A percentile compares a stretch with the other conserved stretches of the same genome.
phyloP scores from a whole-genome alignment of 2,113 vertebrate genomes.

The Crotophaga sulcirostris region DNA sequence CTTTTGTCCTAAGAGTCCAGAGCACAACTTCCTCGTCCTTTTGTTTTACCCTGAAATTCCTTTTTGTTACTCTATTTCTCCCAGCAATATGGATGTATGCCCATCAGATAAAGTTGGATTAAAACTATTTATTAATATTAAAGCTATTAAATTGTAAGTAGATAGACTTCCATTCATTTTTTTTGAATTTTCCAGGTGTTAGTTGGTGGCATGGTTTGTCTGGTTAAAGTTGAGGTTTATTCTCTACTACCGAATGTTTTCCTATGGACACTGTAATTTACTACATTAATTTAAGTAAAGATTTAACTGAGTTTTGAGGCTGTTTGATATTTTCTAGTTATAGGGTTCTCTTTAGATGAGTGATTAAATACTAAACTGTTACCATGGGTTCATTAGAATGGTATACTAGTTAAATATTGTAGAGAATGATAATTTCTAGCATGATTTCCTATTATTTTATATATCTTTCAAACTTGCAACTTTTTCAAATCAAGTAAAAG shows the following conservation, averaged over 20 bases:
- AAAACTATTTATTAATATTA: not conserved
- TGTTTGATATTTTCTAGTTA: not conserved
- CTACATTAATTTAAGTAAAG: not conserved
- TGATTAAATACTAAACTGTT: not conserved
- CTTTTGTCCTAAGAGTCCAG: not conserved
- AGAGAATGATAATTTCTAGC: not conserved
- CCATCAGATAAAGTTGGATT: not conserved
- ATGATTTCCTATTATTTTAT: not conserved
- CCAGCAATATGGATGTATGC: not conserved
- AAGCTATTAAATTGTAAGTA: not conserved
- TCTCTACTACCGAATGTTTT: not conserved
- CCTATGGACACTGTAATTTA: not conserved
- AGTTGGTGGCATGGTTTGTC: not conserved
- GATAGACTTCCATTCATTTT: not conserved
- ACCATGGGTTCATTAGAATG: not conserved
- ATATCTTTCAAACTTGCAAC: not conserved
- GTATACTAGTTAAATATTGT: not conserved
- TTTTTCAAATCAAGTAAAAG: not conserved
- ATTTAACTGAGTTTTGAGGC: not conserved
- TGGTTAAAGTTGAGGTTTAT: not conserved
- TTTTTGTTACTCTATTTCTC: not conserved
- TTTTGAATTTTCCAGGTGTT: not conserved
- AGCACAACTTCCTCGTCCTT: not conserved
- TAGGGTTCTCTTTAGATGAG: not conserved
- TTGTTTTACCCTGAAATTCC: not conserved